Evolutionary conservation across 2,113 vertebrate species (phyloP).

Genomic region (Oncorhynchus clarkii): DNA sequence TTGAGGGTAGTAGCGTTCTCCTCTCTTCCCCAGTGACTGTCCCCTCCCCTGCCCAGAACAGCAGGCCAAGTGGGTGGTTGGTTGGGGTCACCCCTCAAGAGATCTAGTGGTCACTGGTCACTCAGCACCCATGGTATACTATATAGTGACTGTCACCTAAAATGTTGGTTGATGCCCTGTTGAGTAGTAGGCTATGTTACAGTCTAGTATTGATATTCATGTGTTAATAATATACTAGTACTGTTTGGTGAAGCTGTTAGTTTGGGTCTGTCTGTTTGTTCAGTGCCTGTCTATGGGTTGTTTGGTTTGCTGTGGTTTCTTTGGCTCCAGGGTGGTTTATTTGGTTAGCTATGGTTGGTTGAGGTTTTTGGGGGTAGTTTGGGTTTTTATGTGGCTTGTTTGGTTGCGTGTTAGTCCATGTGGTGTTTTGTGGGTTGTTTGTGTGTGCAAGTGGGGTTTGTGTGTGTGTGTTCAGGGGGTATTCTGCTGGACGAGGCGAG

Average conservation of each 20-base stretch:
- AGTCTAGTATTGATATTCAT: constrained; percentile 1
- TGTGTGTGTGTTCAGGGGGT: constrained; percentile 43
- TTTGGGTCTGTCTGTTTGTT: constrained; percentile 29
- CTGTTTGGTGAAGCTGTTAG: background rate
- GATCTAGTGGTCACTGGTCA: too few species aligned
- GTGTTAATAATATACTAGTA: background rate
- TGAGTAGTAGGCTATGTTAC: too few species aligned
- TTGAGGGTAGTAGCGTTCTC: constrained; percentile 19
- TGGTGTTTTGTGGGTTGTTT: constrained; percentile 44
- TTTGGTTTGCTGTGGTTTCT: constrained; percentile 33
- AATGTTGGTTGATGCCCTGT: too few species aligned
- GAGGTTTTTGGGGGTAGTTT: constrained; percentile 26
- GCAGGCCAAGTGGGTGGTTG: constrained; percentile 25
- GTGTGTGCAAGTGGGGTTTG: constrained; percentile 33
- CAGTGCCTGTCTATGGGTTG: constrained; percentile 9
- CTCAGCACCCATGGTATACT: too few species aligned
- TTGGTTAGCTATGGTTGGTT: constrained; percentile 26
- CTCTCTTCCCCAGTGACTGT: background rate
- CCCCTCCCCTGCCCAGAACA: constrained; percentile 12
- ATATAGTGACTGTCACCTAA: too few species aligned
- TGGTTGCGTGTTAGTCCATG: constrained; percentile 36
- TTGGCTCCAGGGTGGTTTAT: constrained; percentile 34
- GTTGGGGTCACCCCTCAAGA: too few species aligned
- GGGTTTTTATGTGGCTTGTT: background rate
- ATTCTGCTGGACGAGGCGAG: constrained; percentile 60